Conservation (phyloP, 2,888 invertebrate species). For the Protodeltote pygarga region DNA sequence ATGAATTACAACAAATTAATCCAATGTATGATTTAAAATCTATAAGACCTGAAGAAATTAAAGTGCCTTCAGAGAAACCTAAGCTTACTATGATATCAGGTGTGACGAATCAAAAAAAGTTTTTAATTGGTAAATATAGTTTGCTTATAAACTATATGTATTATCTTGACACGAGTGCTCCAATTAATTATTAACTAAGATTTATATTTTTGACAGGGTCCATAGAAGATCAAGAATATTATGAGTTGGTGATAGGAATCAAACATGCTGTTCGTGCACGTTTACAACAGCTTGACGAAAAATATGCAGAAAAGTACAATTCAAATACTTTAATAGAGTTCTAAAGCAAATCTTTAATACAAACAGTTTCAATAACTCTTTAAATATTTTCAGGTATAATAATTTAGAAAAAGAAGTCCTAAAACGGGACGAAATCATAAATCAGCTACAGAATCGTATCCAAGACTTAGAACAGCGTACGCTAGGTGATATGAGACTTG, state of each 20-base stretch:
- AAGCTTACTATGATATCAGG: constrained; percentile 86
- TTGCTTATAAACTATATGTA: too few species aligned
- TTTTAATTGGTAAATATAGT: constrained; percentile 83
- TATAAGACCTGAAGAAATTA: constrained; percentile 83
- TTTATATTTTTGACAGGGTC: constrained; percentile 81
- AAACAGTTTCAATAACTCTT: neutral
- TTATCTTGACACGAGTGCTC: constrained; percentile 1
- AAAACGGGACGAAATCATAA: constrained; percentile 93
- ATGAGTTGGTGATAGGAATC: constrained; percentile 93
- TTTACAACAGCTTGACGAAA: constrained; percentile 90
- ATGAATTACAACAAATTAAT: constrained; percentile 67
- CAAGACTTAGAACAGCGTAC: constrained; percentile 88
- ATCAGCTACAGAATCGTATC: constrained; percentile 91
- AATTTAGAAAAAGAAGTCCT: constrained; percentile 93
- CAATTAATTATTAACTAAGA: constrained; percentile 41
- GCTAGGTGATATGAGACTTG: constrained; percentile 51
- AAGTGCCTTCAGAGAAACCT: constrained; percentile 85
- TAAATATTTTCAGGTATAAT: constrained; percentile 84
- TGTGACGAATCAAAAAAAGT: constrained; percentile 87
- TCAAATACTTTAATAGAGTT: too few species aligned
- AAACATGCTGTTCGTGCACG: constrained; percentile 93
- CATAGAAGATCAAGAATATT: constrained; percentile 92
- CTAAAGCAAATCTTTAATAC: too few species aligned
- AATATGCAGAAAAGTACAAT: constrained; percentile 89
- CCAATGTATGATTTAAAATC: constrained; percentile 74